Conservation (phyloP, 1,140 invertebrate species). For the Argopecten irradians region DNA sequence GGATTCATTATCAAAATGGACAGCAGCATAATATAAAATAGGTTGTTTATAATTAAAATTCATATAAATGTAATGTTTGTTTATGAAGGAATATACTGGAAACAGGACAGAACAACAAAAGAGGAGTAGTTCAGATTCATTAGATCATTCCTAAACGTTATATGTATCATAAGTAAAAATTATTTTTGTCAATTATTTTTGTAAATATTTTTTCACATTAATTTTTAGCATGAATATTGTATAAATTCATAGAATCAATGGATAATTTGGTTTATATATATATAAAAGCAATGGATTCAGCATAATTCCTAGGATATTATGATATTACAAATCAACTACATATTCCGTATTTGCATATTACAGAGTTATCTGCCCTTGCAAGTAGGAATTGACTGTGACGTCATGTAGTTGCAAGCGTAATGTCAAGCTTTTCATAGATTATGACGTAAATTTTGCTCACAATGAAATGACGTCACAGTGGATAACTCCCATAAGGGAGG, state of each 20-base stretch:
- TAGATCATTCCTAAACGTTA: no score
- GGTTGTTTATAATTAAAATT: neutral
- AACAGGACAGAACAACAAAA: neutral
- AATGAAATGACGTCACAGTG: no score
- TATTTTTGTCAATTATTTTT: neutral
- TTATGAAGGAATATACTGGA: neutral
- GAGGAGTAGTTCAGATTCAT: no score
- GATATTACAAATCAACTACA: neutral
- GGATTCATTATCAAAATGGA: neutral
- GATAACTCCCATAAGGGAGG: no score
- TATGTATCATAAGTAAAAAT: no score
- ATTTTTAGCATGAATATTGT: neutral
- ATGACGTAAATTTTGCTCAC: no score
- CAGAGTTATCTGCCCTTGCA: no score
- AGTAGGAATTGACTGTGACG: no score
- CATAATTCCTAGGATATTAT: neutral
- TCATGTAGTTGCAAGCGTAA: no score
- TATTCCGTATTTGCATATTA: no score
- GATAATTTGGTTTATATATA: neutral
- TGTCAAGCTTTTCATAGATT: no score
- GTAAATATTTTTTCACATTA: neutral
- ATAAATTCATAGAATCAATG: neutral
- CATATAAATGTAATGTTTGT: neutral
- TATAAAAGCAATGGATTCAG: neutral
- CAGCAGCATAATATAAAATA: neutral